A percentile compares a stretch with the other conserved stretches of the same genome.
Evolutionary conservation across 2,113 vertebrate species (phyloP).

Genomic region (Pimephales promelas): DNA sequence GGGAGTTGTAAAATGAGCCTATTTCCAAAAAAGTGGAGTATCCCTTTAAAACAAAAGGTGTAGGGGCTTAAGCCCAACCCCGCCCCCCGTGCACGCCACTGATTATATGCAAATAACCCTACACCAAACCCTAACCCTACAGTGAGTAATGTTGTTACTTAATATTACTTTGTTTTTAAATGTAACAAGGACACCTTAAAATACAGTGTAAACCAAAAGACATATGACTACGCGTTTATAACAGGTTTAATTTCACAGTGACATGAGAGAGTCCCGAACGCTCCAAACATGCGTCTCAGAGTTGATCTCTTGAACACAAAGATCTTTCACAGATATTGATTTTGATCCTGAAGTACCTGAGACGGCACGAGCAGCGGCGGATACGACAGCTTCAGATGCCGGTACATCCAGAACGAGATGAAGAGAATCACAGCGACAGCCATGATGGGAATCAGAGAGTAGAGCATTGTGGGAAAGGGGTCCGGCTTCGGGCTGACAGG

Average conservation of each 20-base stretch:
- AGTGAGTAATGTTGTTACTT: no score
- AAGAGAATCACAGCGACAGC: conserved; percentile 89
- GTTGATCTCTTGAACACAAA: not conserved
- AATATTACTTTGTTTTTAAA: no score
- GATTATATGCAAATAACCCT: no score
- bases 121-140: no score
- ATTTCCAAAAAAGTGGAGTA: no score
- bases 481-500: conserved; percentile 86
- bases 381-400: conserved; percentile 95
- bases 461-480: conserved; percentile 92
- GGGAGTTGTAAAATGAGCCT: no score
- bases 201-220: not conserved
- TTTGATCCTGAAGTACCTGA: conserved; percentile 77
- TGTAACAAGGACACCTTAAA: no score
- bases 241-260: not conserved
- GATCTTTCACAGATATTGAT: not conserved
- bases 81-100: no score
- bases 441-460: conserved; percentile 93
- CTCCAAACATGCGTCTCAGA: not conserved
- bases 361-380: conserved; percentile 95
- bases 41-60: no score
- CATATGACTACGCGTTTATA: not conserved
- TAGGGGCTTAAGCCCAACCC: no score
- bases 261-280: not conserved
- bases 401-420: conserved; percentile 97